A percentile compares a stretch with the other conserved stretches of the same genome.
Conservation (phyloP, 37 sponge, comb jelly and placozoan genomes). For the Agelas oroides region DNA sequence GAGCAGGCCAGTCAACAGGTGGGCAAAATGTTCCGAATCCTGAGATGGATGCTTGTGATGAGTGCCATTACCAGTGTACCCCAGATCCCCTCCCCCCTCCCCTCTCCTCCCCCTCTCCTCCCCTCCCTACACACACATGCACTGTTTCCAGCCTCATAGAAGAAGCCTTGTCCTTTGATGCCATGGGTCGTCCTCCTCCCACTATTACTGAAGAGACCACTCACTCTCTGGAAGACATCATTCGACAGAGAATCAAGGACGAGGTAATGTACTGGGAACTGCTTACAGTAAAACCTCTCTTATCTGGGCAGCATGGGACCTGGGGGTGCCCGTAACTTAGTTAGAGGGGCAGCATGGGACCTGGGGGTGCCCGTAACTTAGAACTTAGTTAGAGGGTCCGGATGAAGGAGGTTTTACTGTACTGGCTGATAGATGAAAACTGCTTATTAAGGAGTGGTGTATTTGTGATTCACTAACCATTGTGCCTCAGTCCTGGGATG, state of each 20-base stretch:
- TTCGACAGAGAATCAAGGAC: constrained; percentile 86
- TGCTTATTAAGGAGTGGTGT: too few relatives aligned
- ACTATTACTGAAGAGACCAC: constrained; percentile 95
- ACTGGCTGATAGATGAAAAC: too few relatives aligned
- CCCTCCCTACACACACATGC: too few relatives aligned
- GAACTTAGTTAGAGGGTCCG: too few relatives aligned
- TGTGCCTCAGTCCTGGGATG: constrained; percentile 89
- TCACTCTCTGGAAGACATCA: constrained; percentile 84
- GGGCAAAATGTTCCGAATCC: not conserved
- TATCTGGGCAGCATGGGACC: too few relatives aligned
- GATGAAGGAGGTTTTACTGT: too few relatives aligned
- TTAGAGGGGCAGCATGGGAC: not conserved
- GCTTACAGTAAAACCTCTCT: too few relatives aligned
- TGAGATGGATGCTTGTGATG: not conserved
- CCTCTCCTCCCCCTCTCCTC: not conserved
- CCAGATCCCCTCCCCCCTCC: not conserved
- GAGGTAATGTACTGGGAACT: constrained; percentile 69
- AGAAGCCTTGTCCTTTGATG: constrained; percentile 80
- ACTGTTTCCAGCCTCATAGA: constrained; percentile 65
- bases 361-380: not conserved
- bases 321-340: not conserved
- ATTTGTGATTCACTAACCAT: too few relatives aligned
- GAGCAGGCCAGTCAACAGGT: constrained; percentile 80
- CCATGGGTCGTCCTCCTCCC: constrained; percentile 72
- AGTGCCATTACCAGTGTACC: not conserved